Evolutionary conservation across 2,888 invertebrate species (phyloP), one percentile per base, ranked within the genome.

Genomic region (Bibio marci): DNA sequence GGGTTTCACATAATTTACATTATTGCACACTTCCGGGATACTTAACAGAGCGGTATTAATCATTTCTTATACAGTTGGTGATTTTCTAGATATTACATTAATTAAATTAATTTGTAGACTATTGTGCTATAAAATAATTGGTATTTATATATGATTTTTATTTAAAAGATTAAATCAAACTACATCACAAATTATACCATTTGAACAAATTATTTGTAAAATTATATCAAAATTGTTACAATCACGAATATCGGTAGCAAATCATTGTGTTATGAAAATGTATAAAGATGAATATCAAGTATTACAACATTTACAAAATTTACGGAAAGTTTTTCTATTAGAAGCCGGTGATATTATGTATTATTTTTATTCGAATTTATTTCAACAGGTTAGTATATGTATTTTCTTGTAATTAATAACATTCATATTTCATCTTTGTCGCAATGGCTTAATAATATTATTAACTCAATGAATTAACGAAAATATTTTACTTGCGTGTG

Each of bases 331-430:
- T 14, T 58, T 66, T 33, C 58, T 71, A 45, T 58, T 71, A 55
- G 67, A 69, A 48, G 60, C 64, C 3, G 67, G 66, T 34, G 66
- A 69, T 47, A 45, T 67, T 13, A 60, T 69, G 61, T 60, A 64
- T 38, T 59, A 61, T 30, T 70, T 69, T 47, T 66, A 65, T 47
- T 58, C 56, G 7, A 53, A 57, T 22, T 50, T 70, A 31, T 71
- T 70, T 47, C 49, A 52, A 2, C 62, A 66, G 56, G 67, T 65
- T 48, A 48, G 18, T 38, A 11, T n/a, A n/a, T n/a, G n/a, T n/a
- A n/a, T n/a, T n/a, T n/a, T n/a, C n/a, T n/a, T n/a, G n/a, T n/a
- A n/a, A n/a, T n/a, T n/a, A n/a, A n/a, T n/a, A n/a, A n/a, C n/a
- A n/a, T n/a, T n/a, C n/a, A n/a, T n/a, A n/a, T n/a, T n/a, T n/a